Evolutionary conservation across 1,140 invertebrate species (phyloP).

Genomic region (Cheumatopsyche charites): DNA sequence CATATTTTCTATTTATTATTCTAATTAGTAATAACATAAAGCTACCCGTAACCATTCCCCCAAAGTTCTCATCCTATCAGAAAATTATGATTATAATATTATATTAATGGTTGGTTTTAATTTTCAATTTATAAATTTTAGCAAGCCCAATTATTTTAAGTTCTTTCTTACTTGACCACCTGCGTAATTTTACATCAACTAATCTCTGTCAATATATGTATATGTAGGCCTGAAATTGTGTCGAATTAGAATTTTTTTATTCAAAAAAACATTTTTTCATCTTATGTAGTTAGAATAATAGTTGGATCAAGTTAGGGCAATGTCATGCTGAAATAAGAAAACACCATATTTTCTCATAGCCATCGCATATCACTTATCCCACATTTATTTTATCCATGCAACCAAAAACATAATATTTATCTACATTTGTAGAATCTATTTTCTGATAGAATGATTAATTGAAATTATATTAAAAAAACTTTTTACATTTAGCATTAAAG

Average conservation of each 20-base stretch:
- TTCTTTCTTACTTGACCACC: no score
- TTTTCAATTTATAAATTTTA: background rate
- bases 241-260: no score
- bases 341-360: background rate
- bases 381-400: background rate
- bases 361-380: conserved; percentile 31
- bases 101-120: conserved; percentile 12
- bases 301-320: no score
- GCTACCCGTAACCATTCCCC: conserved; percentile 32
- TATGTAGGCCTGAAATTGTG: no score
- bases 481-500: conserved; percentile 27
- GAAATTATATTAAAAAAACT: conserved; percentile 9
- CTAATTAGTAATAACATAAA: background rate
- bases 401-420: conserved; percentile 31
- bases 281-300: no score
- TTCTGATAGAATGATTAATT: conserved; percentile 26
- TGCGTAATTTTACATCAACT: no score
- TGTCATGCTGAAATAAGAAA: no score
- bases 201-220: conserved; percentile 20
- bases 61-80: conserved; percentile 40
- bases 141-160: no score
- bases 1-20: background rate
- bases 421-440: background rate
- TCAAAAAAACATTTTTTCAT: no score
- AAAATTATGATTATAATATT: conserved; percentile 30